Percentiles rank a stretch among this genome's conserved stretches.
Evolutionary conservation across 1,140 invertebrate species (phyloP).

Genomic region (Melipona quadrifasciata): DNA sequence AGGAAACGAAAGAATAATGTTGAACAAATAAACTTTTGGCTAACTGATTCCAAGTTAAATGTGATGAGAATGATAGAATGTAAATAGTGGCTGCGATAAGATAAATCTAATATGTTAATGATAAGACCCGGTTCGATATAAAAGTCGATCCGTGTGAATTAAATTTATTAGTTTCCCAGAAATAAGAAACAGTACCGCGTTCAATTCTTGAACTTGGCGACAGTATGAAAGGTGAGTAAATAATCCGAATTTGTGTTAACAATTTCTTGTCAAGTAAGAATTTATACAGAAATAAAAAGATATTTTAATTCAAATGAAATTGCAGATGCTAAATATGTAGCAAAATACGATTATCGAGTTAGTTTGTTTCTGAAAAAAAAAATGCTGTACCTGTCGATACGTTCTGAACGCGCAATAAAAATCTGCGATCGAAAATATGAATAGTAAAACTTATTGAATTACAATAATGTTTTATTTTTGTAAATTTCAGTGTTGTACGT

Average conservation of each 20-base stretch:
- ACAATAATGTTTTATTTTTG: background rate
- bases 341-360: too few species aligned
- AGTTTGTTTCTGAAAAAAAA: background rate
- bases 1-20: background rate
- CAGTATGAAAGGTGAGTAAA: background rate
- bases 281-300: background rate
- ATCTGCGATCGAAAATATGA: background rate
- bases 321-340: background rate
- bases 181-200: background rate
- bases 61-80: too few species aligned
- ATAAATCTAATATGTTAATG: background rate
- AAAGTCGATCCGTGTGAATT: constrained; percentile 20
- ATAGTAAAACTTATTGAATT: background rate
- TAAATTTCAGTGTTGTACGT: background rate
- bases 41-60: background rate
- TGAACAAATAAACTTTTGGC: background rate
- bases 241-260: background rate
- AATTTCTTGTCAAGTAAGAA: background rate
- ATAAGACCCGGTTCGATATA: constrained; percentile 26
- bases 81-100: background rate
- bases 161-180: background rate
- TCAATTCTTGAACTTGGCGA: background rate
- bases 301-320: background rate
- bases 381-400: background rate
- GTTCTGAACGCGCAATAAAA: background rate